Evolutionary conservation across 1,140 invertebrate genomes (phyloP).

Genomic region (Lepidotrigona ventralis): DNA sequence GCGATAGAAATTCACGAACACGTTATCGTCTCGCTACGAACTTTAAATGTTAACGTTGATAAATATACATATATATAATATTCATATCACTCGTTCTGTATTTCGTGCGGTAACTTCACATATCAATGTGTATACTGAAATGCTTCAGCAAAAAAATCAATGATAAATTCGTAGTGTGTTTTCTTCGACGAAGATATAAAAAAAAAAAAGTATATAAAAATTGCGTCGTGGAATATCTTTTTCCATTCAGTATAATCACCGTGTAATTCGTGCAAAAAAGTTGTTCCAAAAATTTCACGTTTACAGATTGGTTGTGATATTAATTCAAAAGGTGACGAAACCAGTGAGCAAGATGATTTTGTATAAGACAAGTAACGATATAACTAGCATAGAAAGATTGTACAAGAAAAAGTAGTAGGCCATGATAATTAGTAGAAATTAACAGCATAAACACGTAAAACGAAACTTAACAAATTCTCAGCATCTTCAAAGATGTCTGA

Average conservation of each 20-base stretch:
- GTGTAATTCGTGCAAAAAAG: constrained; percentile 22
- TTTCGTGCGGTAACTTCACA: constrained; percentile 68
- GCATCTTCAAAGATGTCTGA: background rate
- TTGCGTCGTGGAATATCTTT: constrained; percentile 62
- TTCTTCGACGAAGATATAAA: constrained; percentile 57
- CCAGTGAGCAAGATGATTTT: background rate
- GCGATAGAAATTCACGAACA: constrained; percentile 45
- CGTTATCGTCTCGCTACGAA: constrained; percentile 27
- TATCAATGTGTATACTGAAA: constrained; percentile 50
- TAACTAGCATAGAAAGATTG: background rate
- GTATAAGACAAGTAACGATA: background rate
- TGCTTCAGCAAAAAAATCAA: constrained; percentile 53
- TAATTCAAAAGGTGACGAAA: background rate
- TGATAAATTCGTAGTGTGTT: constrained; percentile 30
- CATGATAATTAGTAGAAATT: constrained; percentile 6
- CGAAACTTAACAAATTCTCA: background rate
- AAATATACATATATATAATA: constrained; percentile 43
- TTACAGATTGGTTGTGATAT: background rate
- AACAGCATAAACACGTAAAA: background rate
- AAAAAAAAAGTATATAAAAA: constrained; percentile 66
- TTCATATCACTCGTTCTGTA: constrained; percentile 49
- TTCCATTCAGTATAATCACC: constrained; percentile 37
- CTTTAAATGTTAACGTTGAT: constrained; percentile 60
- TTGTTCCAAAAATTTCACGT: constrained; percentile 12
- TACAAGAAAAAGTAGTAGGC: constrained; percentile 19